These are phyloP conservation scores for Cinclus cinclus DNA, from an alignment of 2,113 vertebrate species.

Conservation along the genomic window DNA sequence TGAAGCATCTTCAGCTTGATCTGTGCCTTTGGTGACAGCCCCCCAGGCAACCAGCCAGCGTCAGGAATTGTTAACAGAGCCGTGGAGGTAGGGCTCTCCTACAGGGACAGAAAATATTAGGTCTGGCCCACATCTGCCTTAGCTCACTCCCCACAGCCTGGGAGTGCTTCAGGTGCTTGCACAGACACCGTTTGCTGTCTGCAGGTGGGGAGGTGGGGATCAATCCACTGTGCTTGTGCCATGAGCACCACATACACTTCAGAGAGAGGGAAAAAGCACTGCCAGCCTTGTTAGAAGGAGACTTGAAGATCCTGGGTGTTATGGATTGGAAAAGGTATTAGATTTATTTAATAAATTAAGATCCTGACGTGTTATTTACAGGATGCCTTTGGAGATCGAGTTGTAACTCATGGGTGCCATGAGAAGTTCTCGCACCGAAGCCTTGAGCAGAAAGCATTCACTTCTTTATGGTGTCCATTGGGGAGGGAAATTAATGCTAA, in stretches of 20 bases:
- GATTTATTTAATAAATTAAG: slow-evolving; percentile 35
- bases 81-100: neutral
- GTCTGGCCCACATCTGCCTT: neutral
- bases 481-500: slow-evolving; percentile 45
- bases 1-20: neutral
- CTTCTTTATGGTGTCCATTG: slow-evolving; percentile 40
- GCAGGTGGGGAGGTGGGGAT: neutral
- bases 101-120: neutral
- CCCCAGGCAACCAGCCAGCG: neutral
- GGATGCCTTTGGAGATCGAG: slow-evolving; percentile 55
- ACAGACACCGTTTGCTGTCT: fast-evolving
- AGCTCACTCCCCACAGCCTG: neutral
- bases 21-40: neutral
- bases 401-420: slow-evolving; percentile 48
- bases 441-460: slow-evolving; percentile 53
- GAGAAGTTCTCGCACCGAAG: neutral
- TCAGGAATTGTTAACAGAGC: slow-evolving; percentile 2
- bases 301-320: neutral
- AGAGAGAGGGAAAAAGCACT: neutral
- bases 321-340: neutral
- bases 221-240: neutral
- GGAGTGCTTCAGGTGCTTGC: neutral
- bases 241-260: neutral
- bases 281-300: neutral
- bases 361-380: slow-evolving; percentile 39